phyloP scores from a whole-genome alignment of 2,888 invertebrate species.

The Sarcophaga rosellei region DNA sequence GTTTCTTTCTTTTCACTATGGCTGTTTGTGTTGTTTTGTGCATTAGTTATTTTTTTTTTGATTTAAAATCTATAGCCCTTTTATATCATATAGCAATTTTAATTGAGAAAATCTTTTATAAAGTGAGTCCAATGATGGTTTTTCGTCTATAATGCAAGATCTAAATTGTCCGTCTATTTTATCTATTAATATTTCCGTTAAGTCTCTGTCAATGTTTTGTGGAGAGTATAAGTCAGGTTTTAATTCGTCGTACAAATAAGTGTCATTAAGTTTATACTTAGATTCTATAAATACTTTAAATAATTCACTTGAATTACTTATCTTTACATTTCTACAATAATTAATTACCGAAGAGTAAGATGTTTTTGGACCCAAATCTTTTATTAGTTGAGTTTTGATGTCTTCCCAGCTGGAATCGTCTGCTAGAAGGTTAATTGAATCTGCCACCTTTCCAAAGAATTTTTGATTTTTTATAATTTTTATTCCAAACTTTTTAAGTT shows the following conservation, averaged over 20 bases:
- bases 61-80: conserved; percentile 32
- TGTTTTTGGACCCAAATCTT: too few relatives aligned
- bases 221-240: neutral
- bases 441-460: too few relatives aligned
- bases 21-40: conserved; percentile 24
- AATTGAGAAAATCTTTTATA: conserved; percentile 43
- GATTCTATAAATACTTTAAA: too few relatives aligned
- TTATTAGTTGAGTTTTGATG: too few relatives aligned
- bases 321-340: too few relatives aligned
- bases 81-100: conserved; percentile 31
- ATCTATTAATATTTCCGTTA: conserved; percentile 34
- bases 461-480: conserved; percentile 37
- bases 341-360: too few relatives aligned
- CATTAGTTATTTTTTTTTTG: conserved; percentile 30
- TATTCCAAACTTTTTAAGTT: conserved; percentile 40
- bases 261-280: too few relatives aligned
- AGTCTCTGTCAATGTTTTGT: conserved; percentile 32
- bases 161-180: conserved; percentile 45
- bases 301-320: too few relatives aligned
- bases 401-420: too few relatives aligned
- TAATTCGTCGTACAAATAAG: neutral
- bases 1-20: conserved; percentile 33
- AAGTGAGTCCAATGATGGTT: conserved; percentile 20
- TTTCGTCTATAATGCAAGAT: conserved; percentile 39
- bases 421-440: too few relatives aligned